Base-by-base conservation (phyloP, 1,140 invertebrate species). In the Drosophila chauvacae region DNA sequence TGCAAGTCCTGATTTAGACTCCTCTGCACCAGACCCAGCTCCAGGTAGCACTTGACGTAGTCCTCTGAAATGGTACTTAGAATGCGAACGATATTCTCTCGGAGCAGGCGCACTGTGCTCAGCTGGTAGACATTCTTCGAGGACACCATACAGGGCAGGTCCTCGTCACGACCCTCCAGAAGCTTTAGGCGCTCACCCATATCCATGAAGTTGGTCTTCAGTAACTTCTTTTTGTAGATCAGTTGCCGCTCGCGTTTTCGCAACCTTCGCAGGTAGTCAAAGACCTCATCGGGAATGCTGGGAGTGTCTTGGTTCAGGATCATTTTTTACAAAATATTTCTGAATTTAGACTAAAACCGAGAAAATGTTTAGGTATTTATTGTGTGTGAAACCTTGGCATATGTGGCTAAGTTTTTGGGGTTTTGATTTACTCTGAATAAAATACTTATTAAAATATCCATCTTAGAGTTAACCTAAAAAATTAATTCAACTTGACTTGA, bases 231-330 rank as follows among this genome's bases (percentile, higher is more conserved):
- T 39, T 80, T 61, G 7, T 37, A 37, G 16, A 35, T 47, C 6
- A 88, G 23, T 18, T 88, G 64, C 0, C 64, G 71, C 20, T 87
- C 80, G 1, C 80, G 80, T 4, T 55, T 59, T 28, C 76, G 73
- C 20, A 77, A 80, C 9, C 68, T 68, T n/a, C 80, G 51, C 28
- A 87, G 63, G 56, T 88, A 80, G 50, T 77, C 63, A 33, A 80
- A 47, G 0, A 84, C 72, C n/a, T 83, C 80, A 30, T 83, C 73
- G 10, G 84, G 64, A 20, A 80, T 47, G 20, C 33, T 64, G 10
- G 61, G 63, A 26, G 33, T 68, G 14, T 53, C 41, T 13, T 65
- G 35, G 16, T 57, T 48, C 23, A 59, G 23, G 11, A 58, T 37
- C 75, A 80, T 88, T 42, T 42, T 59, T 5, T 0, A 9, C 2